These are phyloP conservation scores for Oncorhynchus kisutch DNA, from an alignment of 2,113 vertebrate genomes.

Conservation along the genomic window DNA sequence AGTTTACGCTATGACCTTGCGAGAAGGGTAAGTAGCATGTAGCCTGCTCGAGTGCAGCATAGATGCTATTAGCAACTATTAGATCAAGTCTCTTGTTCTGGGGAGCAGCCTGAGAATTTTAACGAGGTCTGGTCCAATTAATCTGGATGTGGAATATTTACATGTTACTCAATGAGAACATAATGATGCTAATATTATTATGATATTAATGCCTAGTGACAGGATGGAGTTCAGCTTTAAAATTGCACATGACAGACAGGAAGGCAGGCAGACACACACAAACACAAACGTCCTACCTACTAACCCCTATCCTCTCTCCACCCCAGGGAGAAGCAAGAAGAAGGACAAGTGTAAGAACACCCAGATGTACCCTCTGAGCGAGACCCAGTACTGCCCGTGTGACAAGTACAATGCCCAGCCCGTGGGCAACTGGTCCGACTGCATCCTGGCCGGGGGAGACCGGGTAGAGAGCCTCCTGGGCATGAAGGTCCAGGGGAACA, in stretches of 20 bases:
- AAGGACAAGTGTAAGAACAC: constrained; percentile 95
- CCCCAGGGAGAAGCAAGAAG: constrained; percentile 95
- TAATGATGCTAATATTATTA: too few relatives aligned
- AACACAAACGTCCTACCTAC: not conserved
- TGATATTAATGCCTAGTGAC: too few relatives aligned
- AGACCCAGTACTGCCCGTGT: constrained; percentile 96
- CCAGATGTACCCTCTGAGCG: constrained; percentile 89
- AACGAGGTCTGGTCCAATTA: too few relatives aligned
- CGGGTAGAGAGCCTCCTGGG: constrained; percentile 74
- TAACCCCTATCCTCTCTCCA: constrained; percentile 25
- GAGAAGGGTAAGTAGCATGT: constrained; percentile 1
- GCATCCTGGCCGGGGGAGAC: constrained; percentile 88
- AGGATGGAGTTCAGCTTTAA: too few relatives aligned
- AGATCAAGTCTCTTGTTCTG: too few relatives aligned
- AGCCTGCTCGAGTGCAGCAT: not conserved
- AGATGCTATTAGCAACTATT: constrained; percentile 11
- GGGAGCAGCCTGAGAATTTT: too few relatives aligned
- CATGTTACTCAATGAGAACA: too few relatives aligned
- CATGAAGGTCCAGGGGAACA: constrained; percentile 83
- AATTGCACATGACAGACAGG: constrained; percentile 1
- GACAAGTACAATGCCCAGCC: constrained; percentile 95
- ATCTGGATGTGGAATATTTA: too few relatives aligned
- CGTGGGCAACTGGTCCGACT: constrained; percentile 97
- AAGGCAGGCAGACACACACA: constrained; percentile 23
- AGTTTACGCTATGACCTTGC: constrained; percentile 8